These are phyloP conservation scores for Macrosoma leucophasiata DNA, from an alignment of 2,888 invertebrate genomes.

Conservation along the genomic window DNA sequence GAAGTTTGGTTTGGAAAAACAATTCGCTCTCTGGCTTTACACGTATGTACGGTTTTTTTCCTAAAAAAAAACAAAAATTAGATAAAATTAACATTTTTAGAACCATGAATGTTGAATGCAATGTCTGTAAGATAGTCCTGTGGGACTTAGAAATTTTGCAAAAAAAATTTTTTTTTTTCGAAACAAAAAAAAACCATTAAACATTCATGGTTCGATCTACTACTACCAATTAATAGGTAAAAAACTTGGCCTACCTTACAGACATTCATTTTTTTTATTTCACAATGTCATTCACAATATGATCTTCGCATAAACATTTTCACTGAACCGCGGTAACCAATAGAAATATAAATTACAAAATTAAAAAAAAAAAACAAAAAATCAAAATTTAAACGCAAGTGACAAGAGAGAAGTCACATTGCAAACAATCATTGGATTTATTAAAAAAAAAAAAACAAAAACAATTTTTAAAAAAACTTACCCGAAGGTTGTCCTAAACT, in stretches of 20 bases:
- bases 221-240: slow-evolving; percentile 38
- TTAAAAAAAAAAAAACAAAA: slow-evolving; percentile 29
- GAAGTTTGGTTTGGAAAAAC: slow-evolving; percentile 59
- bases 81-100: no score
- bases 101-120: no score
- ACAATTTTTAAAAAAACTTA: slow-evolving; percentile 35
- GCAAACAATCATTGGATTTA: slow-evolving; percentile 65
- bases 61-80: slow-evolving; percentile 43
- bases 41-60: slow-evolving; percentile 42
- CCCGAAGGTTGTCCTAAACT: slow-evolving; percentile 63
- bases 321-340: no score
- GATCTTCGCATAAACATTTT: slow-evolving; percentile 49
- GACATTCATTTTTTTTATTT: slow-evolving; percentile 55
- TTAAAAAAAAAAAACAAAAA: slow-evolving; percentile 18
- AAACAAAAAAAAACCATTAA: slow-evolving; percentile 25
- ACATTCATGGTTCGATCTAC: slow-evolving; percentile 67
- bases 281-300: slow-evolving; percentile 70
- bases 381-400: slow-evolving; percentile 42
- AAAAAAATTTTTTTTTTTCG: slow-evolving; percentile 21
- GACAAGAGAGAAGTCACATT: slow-evolving; percentile 64
- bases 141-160: slow-evolving; percentile 26
- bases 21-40: slow-evolving; percentile 66
- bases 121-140: slow-evolving; percentile 71
- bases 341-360: slow-evolving; percentile 14
- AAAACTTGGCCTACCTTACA: slow-evolving; percentile 72